Conservation (phyloP, 2,888 invertebrate species). For the Caenorhabditis angaria region DNA sequence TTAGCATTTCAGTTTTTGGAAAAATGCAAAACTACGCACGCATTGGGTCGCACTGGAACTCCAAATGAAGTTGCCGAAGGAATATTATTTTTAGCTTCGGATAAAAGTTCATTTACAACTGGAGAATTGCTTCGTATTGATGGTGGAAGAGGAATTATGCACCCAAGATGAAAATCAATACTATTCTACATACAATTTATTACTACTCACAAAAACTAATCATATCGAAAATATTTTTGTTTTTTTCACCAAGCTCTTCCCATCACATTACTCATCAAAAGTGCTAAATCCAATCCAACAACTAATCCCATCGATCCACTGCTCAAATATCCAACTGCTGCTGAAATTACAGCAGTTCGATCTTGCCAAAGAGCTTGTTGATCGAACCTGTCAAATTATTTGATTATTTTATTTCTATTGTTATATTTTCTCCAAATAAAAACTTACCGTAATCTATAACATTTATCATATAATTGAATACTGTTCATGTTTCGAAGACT, state of each 20-base stretch:
- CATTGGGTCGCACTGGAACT: slow-evolving; percentile 76
- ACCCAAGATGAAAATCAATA: slow-evolving; percentile 53
- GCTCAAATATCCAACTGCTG: slow-evolving; percentile 56
- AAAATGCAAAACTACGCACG: slow-evolving; percentile 86
- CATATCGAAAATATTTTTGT: background rate
- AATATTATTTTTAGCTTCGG: slow-evolving; percentile 90
- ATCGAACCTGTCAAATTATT: slow-evolving; percentile 61
- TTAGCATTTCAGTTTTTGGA: slow-evolving; percentile 80
- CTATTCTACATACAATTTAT: slow-evolving; percentile 5
- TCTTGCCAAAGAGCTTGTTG: slow-evolving; percentile 54
- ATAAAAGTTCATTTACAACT: slow-evolving; percentile 86
- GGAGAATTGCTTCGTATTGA: slow-evolving; percentile 89
- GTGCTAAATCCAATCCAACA: slow-evolving; percentile 58
- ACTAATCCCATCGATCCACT: slow-evolving; percentile 58
- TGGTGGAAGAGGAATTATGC: slow-evolving; percentile 79
- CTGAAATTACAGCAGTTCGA: slow-evolving; percentile 55
- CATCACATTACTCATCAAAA: slow-evolving; percentile 46
- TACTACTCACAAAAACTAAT: background rate
- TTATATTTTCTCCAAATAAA: background rate
- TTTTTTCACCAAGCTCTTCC: slow-evolving; percentile 32
- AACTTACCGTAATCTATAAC: slow-evolving; percentile 56
- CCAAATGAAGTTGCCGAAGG: slow-evolving; percentile 77
- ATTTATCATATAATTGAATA: slow-evolving; percentile 60
- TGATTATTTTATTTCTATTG: no score
- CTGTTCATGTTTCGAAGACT: slow-evolving; percentile 60